Evolutionary conservation across 2,888 invertebrate genomes (phyloP).

Genomic region (Brachyopa scutellaris): DNA sequence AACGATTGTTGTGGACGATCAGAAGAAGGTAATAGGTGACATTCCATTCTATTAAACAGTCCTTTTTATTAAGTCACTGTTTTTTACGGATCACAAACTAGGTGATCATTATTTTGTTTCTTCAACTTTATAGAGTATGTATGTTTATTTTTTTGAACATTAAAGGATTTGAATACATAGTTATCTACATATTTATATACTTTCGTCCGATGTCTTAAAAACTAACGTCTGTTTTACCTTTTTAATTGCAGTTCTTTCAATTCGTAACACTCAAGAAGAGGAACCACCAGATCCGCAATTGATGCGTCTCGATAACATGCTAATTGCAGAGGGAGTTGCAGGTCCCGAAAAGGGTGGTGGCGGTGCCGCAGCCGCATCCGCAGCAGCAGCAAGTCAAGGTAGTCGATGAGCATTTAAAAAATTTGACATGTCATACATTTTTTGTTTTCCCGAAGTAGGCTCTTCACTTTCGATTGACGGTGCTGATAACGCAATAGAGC

Average conservation of each 20-base stretch:
- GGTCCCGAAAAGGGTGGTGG: constrained; percentile 97
- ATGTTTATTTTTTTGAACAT: background rate
- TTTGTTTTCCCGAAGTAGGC: constrained; percentile 73
- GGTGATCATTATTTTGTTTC: too few species aligned
- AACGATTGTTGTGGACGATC: too few species aligned
- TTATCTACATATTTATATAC: background rate
- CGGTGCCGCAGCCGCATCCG: constrained; percentile 93
- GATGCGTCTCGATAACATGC: constrained; percentile 99
- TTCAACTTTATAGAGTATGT: too few species aligned
- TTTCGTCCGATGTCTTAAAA: background rate
- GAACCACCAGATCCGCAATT: constrained; percentile 99
- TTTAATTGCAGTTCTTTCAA: constrained; percentile 88
- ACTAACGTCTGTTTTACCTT: background rate
- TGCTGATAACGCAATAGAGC: constrained; percentile 98
- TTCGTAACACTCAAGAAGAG: constrained; percentile 98
- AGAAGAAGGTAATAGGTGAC: too few species aligned
- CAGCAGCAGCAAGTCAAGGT: constrained; percentile 92
- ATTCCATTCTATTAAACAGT: too few species aligned
- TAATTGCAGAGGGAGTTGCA: constrained; percentile 98
- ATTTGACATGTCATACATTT: constrained; percentile 29
- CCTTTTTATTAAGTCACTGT: too few species aligned
- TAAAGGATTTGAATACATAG: background rate
- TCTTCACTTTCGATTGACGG: constrained; percentile 81
- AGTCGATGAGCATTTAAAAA: constrained; percentile 74
- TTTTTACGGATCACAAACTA: too few species aligned